Base-by-base conservation (phyloP, 2,797 vertebrate genomes). In the Sarcophilus harrisii region DNA sequence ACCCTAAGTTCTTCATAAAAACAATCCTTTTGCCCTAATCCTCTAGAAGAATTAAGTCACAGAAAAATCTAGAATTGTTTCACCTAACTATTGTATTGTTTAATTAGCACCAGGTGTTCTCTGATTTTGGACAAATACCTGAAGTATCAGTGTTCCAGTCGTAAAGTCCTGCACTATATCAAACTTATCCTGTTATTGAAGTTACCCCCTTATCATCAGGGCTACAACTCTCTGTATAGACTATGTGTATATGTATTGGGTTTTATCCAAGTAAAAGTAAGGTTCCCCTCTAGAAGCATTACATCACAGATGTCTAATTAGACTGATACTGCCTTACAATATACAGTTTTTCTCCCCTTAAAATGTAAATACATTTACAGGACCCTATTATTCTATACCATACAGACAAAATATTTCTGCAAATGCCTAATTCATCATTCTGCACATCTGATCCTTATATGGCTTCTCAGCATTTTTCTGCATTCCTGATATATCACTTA, bases 401-500 rank as follows among this genome's bases (percentile, higher is more conserved):
- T 45, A 8, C 24, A 81, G 38, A 81, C 5, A 73, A n/a, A 73
- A 73, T 38, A n/a, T 66, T 66, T 66, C n/a, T n/a, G 4, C 16
- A 38, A 73, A 38, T 38, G n/a, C 2, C n/a, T 73, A n/a, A 45
- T 81, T 81, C 38, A 81, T 73, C 45, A 9, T 45, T 81, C 73
- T 81, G 73, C n/a, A 81, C 38, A 45, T 81, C 1, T 38, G 1
- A 16, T 1, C 32, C 21, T 73, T 73, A 1, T 24, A 3, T 45
- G 18, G 0, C 18, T 81, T 81, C 38, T 27, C 21, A 73, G 8
- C 38, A 81, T 81, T 81, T 27, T 18, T 30, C 52, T 30, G 4
- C 28, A 13, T 57, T 90, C 29, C 8, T 13, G 52, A 0, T 55
- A 32, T 21, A 57, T 91, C 97, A 99, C 98, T 99, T 98, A 98